Conservation (phyloP, 1,140 invertebrate species). For the Teleogryllus occipitalis region DNA sequence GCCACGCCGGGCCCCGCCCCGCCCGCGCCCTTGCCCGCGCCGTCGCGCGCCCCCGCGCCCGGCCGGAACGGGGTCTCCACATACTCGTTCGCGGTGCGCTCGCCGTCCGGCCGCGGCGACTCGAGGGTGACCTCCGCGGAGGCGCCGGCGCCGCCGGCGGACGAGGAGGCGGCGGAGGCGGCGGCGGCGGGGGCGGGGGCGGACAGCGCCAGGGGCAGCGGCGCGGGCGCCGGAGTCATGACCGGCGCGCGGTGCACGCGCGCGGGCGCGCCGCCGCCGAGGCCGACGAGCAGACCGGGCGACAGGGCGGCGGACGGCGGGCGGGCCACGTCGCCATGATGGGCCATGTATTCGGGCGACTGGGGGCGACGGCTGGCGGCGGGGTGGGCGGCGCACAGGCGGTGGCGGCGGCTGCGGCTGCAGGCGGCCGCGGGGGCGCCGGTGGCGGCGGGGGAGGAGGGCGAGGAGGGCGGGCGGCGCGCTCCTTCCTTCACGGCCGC, state of each 20-base stretch:
- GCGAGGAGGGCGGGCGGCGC: too few species aligned
- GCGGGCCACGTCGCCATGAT: slow-evolving; percentile 40
- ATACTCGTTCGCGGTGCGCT: slow-evolving; percentile 72
- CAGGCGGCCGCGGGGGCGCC: background rate
- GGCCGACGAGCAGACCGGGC: slow-evolving; percentile 42
- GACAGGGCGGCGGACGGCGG: slow-evolving; percentile 37
- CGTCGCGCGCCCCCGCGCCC: slow-evolving; percentile 24
- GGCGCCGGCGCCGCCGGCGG: slow-evolving; percentile 37
- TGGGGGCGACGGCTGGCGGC: background rate
- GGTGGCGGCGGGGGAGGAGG: too few species aligned
- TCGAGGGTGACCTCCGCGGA: slow-evolving; percentile 51
- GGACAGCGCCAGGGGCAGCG: too few species aligned
- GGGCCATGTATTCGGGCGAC: slow-evolving; percentile 46
- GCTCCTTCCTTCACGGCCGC: too few species aligned
- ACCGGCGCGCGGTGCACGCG: slow-evolving; percentile 38
- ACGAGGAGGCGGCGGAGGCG: slow-evolving; percentile 33
- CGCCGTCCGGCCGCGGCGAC: slow-evolving; percentile 64
- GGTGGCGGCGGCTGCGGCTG: too few species aligned
- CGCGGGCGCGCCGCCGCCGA: slow-evolving; percentile 35
- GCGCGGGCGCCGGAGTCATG: slow-evolving; percentile 28
- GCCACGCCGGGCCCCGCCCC: slow-evolving; percentile 23
- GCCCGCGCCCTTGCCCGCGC: slow-evolving; percentile 18
- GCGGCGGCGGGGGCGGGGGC: slow-evolving; percentile 27
- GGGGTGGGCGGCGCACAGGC: background rate
- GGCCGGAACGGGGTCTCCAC: slow-evolving; percentile 67